Base-by-base conservation (phyloP, 2,888 invertebrate species). In the Tenthredo scrophulariae region DNA sequence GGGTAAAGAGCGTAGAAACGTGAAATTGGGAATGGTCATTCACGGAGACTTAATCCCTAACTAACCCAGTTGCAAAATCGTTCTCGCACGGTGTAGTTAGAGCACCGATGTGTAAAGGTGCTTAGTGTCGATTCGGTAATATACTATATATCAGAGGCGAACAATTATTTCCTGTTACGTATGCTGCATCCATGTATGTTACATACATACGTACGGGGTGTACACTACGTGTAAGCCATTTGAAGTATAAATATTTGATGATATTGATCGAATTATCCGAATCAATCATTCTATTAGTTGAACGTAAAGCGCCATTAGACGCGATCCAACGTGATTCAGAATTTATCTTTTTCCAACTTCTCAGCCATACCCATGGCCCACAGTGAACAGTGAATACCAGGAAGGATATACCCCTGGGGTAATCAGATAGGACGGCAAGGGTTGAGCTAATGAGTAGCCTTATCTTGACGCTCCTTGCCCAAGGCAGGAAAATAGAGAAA, bases 21-120 rank as follows among this genome's bases (percentile, higher is more conserved):
- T 83, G 26, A 67, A 83, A 83, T 83, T 43, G 67, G 26, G 67
- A 70, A 83, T 65, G 65, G 83, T 67, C 67, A 83, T 83, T 83
- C 70, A 46, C 26, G 40, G 46, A 43, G 29, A 58, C 83, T 83
- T 83, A 83, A 83, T 83, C 83, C 70, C 83, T 83, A 46, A 83
- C 83, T 83, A 83, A 83, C 83, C 83, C 83, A 83, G 83, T 83
- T 83, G 83, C 83, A 83, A 83, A 83, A 83, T 83, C 70, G 83
- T 80, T 33, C 77, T 77, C 37, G 54, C 54, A 54, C 33, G 2
- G 40, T 62, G 62, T 80, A 67, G 67, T 50, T 77, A 29, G 10
- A 46, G 50, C 77, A 46, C 5, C 46, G 22, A 33, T 50, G 77
- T 77, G 54, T 50, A 46, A 50, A 77, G 29, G 77, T 77, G 77